These are phyloP conservation scores for Nesoenas mayeri DNA, from an alignment of 2,113 vertebrate species.

Conservation along the genomic window DNA sequence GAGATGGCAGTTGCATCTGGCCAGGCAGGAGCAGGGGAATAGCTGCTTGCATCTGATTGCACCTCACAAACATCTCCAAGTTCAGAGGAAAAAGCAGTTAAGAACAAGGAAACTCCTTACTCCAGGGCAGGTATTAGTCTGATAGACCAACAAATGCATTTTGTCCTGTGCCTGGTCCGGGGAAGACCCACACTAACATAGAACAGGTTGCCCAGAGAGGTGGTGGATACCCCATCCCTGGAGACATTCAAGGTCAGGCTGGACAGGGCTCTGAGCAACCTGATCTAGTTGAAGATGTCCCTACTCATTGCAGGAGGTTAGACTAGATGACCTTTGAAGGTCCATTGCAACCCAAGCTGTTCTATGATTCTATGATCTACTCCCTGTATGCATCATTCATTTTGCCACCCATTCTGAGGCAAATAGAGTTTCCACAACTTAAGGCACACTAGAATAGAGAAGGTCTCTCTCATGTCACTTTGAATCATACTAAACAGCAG, in stretches of 20 bases:
- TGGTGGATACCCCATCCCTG: too few species aligned
- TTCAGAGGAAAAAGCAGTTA: neutral
- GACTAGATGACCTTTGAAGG: too few species aligned
- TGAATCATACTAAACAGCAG: neutral
- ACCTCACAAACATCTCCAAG: rapidly evolving
- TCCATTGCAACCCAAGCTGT: too few species aligned
- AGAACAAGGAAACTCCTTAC: neutral
- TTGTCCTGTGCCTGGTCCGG: neutral
- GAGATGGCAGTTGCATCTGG: neutral
- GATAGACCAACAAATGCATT: neutral
- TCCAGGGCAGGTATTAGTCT: neutral
- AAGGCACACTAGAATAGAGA: neutral
- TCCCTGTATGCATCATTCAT: neutral
- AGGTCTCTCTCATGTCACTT: neutral
- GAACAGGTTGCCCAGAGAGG: too few species aligned
- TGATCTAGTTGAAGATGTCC: too few species aligned
- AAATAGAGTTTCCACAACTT: neutral
- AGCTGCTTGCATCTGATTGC: neutral
- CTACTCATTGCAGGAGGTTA: too few species aligned
- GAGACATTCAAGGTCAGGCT: too few species aligned
- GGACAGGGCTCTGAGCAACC: too few species aligned
- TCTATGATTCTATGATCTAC: too few species aligned
- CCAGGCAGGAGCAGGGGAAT: neutral
- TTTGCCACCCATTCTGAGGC: neutral
- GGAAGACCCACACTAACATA: neutral